Base-by-base conservation (phyloP, 2,888 invertebrate genomes). In the Julus scandinavius region DNA sequence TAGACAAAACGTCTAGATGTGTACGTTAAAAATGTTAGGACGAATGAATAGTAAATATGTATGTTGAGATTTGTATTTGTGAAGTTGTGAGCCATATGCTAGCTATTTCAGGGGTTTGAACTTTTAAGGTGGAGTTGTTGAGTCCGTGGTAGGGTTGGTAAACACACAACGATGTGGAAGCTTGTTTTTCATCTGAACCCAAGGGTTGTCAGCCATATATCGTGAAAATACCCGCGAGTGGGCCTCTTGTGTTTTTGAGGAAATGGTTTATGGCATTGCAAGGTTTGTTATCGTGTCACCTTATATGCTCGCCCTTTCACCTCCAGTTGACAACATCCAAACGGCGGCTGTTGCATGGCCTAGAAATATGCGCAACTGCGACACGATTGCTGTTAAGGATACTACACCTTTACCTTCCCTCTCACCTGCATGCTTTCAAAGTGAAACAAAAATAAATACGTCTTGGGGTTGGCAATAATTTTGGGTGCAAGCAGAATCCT, bases 121-220 rank as follows among this genome's bases (percentile, higher is more conserved):
- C 58, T 58, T 58, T 58, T 58, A 58, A 58, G 49, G 58, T 58
- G 58, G 11, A 15, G 58, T 58, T 58, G 58, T 11, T 58, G 58
- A 58, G 58, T 15, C 58, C 63, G 17, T 63, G 63, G 63, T 63
- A n/a, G 63, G 63, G 63, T 63, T 63, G 63, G 63, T 63, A 17
- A 63, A n/a, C 63, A 63, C 63, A n/a, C 17, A n/a, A 63, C 63
- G 63, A 63, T n/a, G n/a, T 63, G 58, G 11, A 58, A 63, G n/a
- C 63, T 63, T 63, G 63, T 63, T 63, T 63, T 63, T 63, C 63
- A n/a, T 13, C n/a, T 5, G 63, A 63, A 63, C 63, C n/a, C 63
- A 63, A 63, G 63, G 63, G 63, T 63, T 63, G 63, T 63, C 63
- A n/a, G 63, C 63, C 63, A 63, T 63, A 63, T 63, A 63, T 63